These are phyloP conservation scores for Protonemura montana DNA, from an alignment of 2,888 invertebrate genomes.

Conservation along the genomic window DNA sequence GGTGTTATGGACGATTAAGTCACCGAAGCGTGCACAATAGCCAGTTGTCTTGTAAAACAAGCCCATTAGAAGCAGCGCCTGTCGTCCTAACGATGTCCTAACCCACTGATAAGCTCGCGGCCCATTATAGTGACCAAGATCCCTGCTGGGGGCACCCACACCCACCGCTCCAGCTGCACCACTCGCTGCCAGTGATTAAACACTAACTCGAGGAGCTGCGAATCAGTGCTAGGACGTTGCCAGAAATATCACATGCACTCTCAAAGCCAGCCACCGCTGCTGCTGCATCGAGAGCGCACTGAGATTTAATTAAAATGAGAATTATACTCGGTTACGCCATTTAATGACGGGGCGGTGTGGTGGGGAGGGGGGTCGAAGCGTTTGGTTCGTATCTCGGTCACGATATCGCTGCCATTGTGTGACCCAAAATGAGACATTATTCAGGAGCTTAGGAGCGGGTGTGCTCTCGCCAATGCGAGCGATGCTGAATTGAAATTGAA, in stretches of 20 bases:
- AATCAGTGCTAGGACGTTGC: neutral
- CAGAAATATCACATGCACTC: neutral
- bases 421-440: slow-evolving; percentile 36
- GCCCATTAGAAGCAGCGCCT: neutral
- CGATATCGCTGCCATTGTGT: slow-evolving; percentile 27
- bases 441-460: slow-evolving; percentile 19
- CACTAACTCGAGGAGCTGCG: neutral
- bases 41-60: neutral
- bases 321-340: neutral
- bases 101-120: neutral
- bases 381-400: slow-evolving; percentile 35
- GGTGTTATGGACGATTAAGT: neutral
- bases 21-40: neutral
- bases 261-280: neutral
- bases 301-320: slow-evolving; percentile 34
- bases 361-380: neutral
- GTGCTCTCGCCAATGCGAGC: neutral
- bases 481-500: slow-evolving; percentile 23
- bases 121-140: neutral
- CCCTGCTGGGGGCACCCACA: neutral
- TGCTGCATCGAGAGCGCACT: neutral
- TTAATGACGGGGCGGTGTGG: slow-evolving; percentile 17
- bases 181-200: neutral
- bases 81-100: neutral
- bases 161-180: neutral